Percentiles rank a stretch among this genome's conserved stretches.
These are phyloP conservation scores for Bubo blakistoni DNA, from an alignment of 2,113 vertebrate species.

Conservation along the genomic window DNA sequence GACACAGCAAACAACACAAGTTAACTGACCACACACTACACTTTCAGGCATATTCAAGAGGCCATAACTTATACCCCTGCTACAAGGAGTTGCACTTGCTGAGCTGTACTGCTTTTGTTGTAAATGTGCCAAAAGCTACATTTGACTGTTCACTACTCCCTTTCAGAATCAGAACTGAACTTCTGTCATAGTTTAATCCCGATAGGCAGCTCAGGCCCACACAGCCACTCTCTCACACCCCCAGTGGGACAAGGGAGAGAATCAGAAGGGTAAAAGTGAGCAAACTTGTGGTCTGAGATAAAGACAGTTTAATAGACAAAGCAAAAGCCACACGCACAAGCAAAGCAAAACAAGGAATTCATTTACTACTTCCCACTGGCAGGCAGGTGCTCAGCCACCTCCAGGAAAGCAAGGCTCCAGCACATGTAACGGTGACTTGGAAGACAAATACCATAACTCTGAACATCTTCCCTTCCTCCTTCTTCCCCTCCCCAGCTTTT, in stretches of 20 bases:
- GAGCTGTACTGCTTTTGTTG: neutral
- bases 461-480: neutral
- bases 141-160: neutral
- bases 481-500: neutral
- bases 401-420: neutral
- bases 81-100: neutral
- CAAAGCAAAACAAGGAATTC: neutral
- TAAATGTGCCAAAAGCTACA: neutral
- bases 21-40: neutral
- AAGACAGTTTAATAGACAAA: neutral
- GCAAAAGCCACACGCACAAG: rapidly evolving
- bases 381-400: neutral
- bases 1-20: neutral
- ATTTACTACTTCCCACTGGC: neutral
- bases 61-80: neutral
- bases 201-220: neutral
- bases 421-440: rapidly evolving
- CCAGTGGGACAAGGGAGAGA: neutral
- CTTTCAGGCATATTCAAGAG: neutral
- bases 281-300: neutral
- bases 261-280: neutral
- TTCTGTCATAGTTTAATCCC: neutral
- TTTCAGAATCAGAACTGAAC: neutral
- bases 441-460: rapidly evolving
- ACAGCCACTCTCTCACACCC: neutral